Evolutionary conservation across 2,113 vertebrate genomes (phyloP).

Genomic region (Dissostichus mawsoni): DNA sequence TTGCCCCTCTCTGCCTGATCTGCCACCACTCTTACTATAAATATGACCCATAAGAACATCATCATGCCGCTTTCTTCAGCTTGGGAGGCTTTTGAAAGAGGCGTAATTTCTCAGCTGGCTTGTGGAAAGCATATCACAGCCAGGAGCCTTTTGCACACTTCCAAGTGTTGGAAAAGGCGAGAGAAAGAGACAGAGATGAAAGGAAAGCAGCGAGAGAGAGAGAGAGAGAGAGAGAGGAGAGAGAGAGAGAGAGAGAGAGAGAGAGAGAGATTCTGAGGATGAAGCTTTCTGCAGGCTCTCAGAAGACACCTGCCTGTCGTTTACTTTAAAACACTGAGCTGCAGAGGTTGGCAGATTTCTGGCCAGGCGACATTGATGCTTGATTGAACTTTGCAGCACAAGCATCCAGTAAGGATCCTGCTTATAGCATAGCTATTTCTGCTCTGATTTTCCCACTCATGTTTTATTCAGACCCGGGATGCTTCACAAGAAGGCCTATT

Average conservation of each 20-base stretch:
- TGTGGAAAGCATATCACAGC: constrained; percentile 57
- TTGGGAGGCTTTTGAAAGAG: constrained; percentile 51
- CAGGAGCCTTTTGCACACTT: constrained; percentile 53
- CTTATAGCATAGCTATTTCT: constrained; percentile 64
- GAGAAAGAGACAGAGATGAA: constrained; percentile 30
- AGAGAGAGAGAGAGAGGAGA: constrained; percentile 8
- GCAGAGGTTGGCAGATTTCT: constrained; percentile 40
- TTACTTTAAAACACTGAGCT: constrained; percentile 27
- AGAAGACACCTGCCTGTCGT: constrained; percentile 44
- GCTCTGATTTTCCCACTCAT: constrained; percentile 71
- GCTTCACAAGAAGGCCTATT: constrained; percentile 53
- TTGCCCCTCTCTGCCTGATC: constrained; percentile 44
- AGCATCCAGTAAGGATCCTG: constrained; percentile 45
- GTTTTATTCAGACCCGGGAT: constrained; percentile 75
- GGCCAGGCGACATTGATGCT: constrained; percentile 50
- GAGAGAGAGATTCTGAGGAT: constrained; percentile 31
- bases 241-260: neutral
- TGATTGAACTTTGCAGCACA: constrained; percentile 36
- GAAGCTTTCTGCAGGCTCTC: constrained; percentile 30
- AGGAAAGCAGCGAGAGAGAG: constrained; percentile 6
- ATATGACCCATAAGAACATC: constrained; percentile 66
- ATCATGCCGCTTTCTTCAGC: constrained; percentile 45
- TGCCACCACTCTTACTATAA: constrained; percentile 64
- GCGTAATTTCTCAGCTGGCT: constrained; percentile 53
- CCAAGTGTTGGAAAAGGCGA: constrained; percentile 23